These are phyloP conservation scores for Biston stratarius DNA, from an alignment of 2,888 invertebrate species.

Conservation along the genomic window DNA sequence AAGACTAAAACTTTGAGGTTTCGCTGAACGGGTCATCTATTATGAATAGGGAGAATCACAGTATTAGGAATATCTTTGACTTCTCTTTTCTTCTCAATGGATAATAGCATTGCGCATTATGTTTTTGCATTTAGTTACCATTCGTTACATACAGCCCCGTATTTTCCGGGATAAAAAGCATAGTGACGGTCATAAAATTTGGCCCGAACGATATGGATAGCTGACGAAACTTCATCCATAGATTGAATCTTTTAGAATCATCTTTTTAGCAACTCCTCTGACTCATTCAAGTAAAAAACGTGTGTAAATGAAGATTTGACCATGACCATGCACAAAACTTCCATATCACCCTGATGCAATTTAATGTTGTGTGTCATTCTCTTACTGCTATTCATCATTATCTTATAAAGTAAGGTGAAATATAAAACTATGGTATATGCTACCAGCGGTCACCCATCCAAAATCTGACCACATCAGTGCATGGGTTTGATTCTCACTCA, in stretches of 20 bases:
- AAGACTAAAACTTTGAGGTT: too few species aligned
- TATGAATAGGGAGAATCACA: too few species aligned
- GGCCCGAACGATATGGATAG: neutral
- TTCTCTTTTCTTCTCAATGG: too few species aligned
- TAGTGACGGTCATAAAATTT: neutral
- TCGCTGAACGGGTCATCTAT: too few species aligned
- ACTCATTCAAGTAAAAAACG: neutral
- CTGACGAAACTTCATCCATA: neutral
- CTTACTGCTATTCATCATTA: neutral
- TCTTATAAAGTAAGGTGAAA: neutral
- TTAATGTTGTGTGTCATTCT: neutral
- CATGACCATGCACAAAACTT: neutral
- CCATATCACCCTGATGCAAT: neutral
- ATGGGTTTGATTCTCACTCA: too few species aligned
- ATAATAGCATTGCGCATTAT: too few species aligned
- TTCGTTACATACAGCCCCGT: too few species aligned
- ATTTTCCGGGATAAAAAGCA: too few species aligned
- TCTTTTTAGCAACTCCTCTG: neutral
- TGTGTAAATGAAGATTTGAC: neutral
- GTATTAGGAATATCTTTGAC: too few species aligned
- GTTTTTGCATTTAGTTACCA: too few species aligned
- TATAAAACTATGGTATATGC: neutral
- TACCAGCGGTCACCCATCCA: neutral
- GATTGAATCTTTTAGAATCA: neutral
- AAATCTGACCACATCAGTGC: too few species aligned